Evolutionary conservation across 2,888 invertebrate genomes (phyloP).

Genomic region (Apotomis betuletana): DNA sequence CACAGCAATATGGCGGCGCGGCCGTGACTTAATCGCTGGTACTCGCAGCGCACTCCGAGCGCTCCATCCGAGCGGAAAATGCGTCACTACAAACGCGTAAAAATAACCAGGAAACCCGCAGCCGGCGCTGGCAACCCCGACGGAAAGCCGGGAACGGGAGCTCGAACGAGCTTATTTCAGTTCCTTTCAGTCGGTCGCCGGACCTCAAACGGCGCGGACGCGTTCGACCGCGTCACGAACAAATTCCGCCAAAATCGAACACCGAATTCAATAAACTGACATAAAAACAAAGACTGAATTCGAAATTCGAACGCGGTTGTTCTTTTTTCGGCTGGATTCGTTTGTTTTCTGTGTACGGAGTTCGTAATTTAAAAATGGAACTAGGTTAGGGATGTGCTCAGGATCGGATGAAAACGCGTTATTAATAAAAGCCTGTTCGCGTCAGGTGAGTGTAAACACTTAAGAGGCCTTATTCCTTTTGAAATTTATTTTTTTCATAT

Average conservation of each 20-base stretch:
- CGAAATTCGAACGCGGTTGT: conserved; percentile 44
- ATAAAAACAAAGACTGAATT: conserved; percentile 45
- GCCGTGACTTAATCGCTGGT: conserved; percentile 11
- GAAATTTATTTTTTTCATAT: no score
- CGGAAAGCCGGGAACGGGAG: conserved; percentile 63
- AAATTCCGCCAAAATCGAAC: conserved; percentile 47
- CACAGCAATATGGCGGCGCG: not conserved
- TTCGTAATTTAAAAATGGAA: conserved; percentile 53
- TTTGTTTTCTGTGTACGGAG: conserved; percentile 38
- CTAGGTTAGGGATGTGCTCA: conserved; percentile 59
- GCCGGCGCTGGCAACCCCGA: conserved; percentile 61
- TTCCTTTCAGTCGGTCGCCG: conserved; percentile 59
- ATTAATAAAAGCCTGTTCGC: conserved; percentile 58
- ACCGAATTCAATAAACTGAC: conserved; percentile 52
- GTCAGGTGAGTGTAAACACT: conserved; percentile 44
- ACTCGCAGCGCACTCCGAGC: conserved; percentile 7
- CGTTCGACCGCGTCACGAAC: conserved; percentile 43
- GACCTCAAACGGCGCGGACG: conserved; percentile 55
- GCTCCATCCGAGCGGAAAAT: conserved; percentile 34
- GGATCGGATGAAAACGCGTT: conserved; percentile 55
- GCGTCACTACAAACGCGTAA: conserved; percentile 35
- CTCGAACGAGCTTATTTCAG: conserved; percentile 60
- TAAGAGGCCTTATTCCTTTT: no score
- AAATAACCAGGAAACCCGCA: conserved; percentile 49
- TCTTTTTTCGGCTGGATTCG: conserved; percentile 37